Evolutionary conservation across 2,113 vertebrate species (phyloP).

Genomic region (Amblyornis subalaris): DNA sequence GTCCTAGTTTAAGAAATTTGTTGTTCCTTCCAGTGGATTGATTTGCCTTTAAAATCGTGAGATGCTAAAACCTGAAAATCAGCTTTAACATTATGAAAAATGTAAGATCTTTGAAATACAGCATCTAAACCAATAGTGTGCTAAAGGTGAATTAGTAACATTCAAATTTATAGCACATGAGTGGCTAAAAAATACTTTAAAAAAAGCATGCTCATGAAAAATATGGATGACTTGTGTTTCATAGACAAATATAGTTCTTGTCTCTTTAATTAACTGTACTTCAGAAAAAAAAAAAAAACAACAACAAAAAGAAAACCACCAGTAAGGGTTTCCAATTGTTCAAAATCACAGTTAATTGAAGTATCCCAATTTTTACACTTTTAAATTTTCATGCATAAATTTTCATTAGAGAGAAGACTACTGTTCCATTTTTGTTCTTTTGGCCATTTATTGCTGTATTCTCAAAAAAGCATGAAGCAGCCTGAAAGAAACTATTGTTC

Average conservation of each 20-base stretch:
- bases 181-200: background rate
- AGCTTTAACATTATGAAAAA: background rate
- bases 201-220: background rate
- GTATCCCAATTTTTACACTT: background rate
- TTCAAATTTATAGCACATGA: background rate
- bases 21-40: background rate
- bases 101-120: background rate
- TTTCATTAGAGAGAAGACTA: background rate
- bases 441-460: background rate
- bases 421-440: background rate
- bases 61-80: background rate
- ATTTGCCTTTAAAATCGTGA: background rate
- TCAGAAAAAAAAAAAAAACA: background rate
- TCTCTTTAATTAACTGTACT: background rate
- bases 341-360: background rate
- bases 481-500: background rate
- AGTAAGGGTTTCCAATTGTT: background rate
- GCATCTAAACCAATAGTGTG: background rate
- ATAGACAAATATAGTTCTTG: background rate
- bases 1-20: background rate
- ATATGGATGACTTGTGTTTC: background rate
- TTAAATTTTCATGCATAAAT: background rate
- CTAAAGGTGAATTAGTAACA: background rate
- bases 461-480: background rate
- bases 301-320: background rate